phyloP scores from a whole-genome alignment of 2,797 vertebrate genomes.

The Aldrovandia affinis region DNA sequence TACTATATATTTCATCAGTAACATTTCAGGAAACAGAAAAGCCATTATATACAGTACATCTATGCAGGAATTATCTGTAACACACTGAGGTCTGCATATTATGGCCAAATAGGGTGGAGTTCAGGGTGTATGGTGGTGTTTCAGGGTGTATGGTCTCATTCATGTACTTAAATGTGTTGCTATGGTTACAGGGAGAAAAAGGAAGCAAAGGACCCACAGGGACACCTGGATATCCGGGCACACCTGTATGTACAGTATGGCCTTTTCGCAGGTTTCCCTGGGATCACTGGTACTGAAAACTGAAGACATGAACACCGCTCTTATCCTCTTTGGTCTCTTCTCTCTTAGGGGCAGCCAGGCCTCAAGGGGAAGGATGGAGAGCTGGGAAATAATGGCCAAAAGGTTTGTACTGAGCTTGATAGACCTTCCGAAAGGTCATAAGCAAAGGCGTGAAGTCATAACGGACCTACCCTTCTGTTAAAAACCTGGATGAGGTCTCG shows the following conservation, averaged over 20 bases:
- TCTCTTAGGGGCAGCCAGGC: slow-evolving; percentile 83
- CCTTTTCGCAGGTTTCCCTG: neutral
- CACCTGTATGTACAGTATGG: slow-evolving; percentile 75
- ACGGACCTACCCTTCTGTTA: slow-evolving; percentile 18
- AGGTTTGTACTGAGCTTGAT: slow-evolving; percentile 75
- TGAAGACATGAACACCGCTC: slow-evolving; percentile 3
- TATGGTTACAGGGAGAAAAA: slow-evolving; percentile 81
- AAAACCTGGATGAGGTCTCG: too few species aligned
- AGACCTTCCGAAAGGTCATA: slow-evolving; percentile 27
- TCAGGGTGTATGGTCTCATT: neutral
- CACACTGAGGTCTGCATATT: neutral
- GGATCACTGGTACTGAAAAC: neutral
- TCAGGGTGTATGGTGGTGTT: neutral
- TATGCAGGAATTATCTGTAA: neutral
- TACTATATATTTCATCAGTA: neutral
- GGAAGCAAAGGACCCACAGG: slow-evolving; percentile 83
- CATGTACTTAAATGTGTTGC: neutral
- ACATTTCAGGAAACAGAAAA: neutral
- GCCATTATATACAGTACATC: neutral
- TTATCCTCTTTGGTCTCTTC: slow-evolving; percentile 36
- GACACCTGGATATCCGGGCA: slow-evolving; percentile 81
- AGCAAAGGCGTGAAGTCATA: slow-evolving; percentile 44
- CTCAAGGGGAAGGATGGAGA: slow-evolving; percentile 85
- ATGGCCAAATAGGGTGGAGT: neutral
- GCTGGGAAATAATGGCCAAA: slow-evolving; percentile 83